Evolutionary conservation across 2,797 vertebrate species (phyloP), one percentile per base, ranked within the genome.

Genomic region (Enteromius paludinosus): DNA sequence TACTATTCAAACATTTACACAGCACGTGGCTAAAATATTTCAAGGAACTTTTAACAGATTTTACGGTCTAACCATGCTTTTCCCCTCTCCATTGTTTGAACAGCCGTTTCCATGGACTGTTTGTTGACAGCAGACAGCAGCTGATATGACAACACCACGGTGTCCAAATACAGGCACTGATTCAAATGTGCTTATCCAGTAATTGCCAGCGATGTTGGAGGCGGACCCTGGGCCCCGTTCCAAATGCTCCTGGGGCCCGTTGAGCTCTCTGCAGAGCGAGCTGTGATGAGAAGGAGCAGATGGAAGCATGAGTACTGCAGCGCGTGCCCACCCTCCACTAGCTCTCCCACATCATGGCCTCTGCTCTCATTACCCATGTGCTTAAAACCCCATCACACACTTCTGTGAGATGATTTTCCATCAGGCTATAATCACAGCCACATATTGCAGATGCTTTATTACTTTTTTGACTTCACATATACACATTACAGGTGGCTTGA

Each of bases 221-320:
- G 81, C 72, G 17, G 70, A 69, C 76, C 70, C 81, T 79, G 52
- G 81, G 73, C 81, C 62, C 35, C 1, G 2, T 83, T 84, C 83
- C 77, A 72, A 79, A 79, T 73, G 69, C 77, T 79, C 69, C 86
- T 86, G 88, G 85, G 87, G 79, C 85, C 85, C 74, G 78, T 81
- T 72, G 86, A 88, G 54, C 78, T 28, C 38, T 66, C 64, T 88
- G 82, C 80, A 89, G 88, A 87, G 90, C 85, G 86, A 80, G 86
- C 87, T 86, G 81, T 84, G 88, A 64, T 87, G 90, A 92, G 91
- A 89, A 88, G 86, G 79, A 94, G 90, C 93, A 94, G 93, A 94
- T 94, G 92, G 93, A 88, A 84, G 89, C 93, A 94, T 92, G 91
- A 94, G 92, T 92, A 92, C 90, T 93, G 92, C 91, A 93, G 90